Base-by-base conservation (phyloP, 92 coral and sea anemone genomes). In the Pocillopora meandrina region DNA sequence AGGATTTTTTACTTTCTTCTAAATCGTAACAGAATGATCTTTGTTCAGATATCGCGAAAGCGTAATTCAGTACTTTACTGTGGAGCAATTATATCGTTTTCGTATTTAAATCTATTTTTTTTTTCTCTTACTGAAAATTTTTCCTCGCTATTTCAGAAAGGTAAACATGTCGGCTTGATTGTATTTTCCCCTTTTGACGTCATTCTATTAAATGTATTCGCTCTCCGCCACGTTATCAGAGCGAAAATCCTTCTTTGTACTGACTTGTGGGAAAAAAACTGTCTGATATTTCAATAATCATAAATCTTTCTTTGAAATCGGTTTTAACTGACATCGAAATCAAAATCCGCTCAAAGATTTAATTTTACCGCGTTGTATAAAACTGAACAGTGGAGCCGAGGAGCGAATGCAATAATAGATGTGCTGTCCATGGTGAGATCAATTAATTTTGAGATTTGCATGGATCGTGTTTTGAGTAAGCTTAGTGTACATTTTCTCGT, bases 381-480 rank as follows among this genome's bases (percentile, higher is more conserved):
- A 62, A 21, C 42, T 36, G 60, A 19, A 63, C 15, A 65, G 35
- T 65, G 47, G 34, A 18, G 19, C 0, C 13, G 52, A 42, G 8
- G 52, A 42, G 52, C 52, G 52, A 42, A 42, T 42, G 52, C 52
- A 42, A 7, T 7, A 7, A 3, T 42, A 42, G 52, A 42, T 42
- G 4, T 7, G 52, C 52, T 34, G 26, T 61, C 31, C 5, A 52
- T 78, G 72, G 82, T 78, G 20, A 78, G 82, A 49, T 65, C 31
- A 1, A 5, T 55, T 49, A 36, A 8, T 36, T 61, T n/a, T 4
- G 15, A 20, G 31, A 10, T 0, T 23, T 78, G 11, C 16, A 17
- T 34, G 16, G 19, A 20, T 20, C 52, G n/a, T 14, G 15, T 9
- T 76, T 66, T 12, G 65, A 31, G 17, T 26, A 17, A 26, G 4